A percentile compares a stretch with the other conserved stretches of the same genome.
Evolutionary conservation across 2,797 vertebrate genomes (phyloP).

Genomic region (Iguana delicatissima): DNA sequence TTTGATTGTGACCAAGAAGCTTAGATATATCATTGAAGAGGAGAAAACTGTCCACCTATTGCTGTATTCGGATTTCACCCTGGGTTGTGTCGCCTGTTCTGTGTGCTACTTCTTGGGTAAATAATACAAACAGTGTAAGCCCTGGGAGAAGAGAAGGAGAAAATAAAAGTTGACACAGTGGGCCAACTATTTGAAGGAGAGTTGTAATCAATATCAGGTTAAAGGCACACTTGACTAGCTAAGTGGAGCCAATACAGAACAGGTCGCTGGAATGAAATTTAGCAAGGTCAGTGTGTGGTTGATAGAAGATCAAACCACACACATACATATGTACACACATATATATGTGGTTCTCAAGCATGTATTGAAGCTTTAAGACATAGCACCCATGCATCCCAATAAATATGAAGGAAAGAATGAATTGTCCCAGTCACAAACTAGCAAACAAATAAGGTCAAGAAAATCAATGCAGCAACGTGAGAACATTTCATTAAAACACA

Average conservation of each 20-base stretch:
- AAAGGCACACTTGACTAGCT: background rate
- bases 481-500: no score
- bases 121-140: background rate
- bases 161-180: background rate
- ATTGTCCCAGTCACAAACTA: no score
- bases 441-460: no score
- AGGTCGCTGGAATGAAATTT: no score
- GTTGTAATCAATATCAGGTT: background rate
- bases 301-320: no score
- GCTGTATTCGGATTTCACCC: background rate
- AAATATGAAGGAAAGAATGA: no score
- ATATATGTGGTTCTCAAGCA: no score
- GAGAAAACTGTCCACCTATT: rapidly evolving
- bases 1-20: background rate
- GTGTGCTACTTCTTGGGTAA: background rate
- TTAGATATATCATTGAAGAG: background rate
- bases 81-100: background rate
- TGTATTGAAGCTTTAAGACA: no score
- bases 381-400: no score
- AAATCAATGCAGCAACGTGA: no score
- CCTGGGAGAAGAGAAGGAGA: background rate
- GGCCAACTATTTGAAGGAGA: background rate
- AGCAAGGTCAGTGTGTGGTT: background rate
- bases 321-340: no score
- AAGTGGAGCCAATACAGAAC: background rate